A percentile compares a stretch with the other conserved stretches of the same genome.
phyloP scores from a whole-genome alignment of 1,140 invertebrate genomes.

The Drosophila nannoptera region DNA sequence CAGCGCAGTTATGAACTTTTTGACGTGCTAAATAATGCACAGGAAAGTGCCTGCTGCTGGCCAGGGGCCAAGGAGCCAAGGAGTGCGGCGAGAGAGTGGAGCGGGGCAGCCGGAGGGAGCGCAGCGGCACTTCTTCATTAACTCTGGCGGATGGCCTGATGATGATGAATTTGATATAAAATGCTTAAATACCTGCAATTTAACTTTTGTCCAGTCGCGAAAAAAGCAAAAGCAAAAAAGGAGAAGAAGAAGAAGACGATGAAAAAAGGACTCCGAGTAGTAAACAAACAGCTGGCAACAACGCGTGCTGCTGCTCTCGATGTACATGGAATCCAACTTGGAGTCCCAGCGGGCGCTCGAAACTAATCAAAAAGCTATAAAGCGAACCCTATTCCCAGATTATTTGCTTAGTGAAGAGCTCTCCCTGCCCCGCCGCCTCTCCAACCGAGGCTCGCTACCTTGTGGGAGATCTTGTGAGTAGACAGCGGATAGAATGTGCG shows the following conservation, averaged over 20 bases:
- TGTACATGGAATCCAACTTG: slow-evolving; percentile 70
- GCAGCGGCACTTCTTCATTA: slow-evolving; percentile 56
- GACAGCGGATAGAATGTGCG: too few relatives aligned
- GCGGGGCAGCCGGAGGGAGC: too few relatives aligned
- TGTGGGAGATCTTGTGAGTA: too few relatives aligned
- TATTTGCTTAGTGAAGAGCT: slow-evolving; percentile 12
- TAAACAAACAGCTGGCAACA: slow-evolving; percentile 26
- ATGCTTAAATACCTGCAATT: slow-evolving; percentile 78
- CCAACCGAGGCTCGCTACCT: too few relatives aligned
- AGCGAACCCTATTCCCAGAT: slow-evolving; percentile 33
- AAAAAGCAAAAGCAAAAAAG: too few relatives aligned
- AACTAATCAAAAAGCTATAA: slow-evolving; percentile 78
- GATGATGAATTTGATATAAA: slow-evolving; percentile 78
- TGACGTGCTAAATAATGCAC: slow-evolving; percentile 76
- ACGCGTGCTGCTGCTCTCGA: slow-evolving; percentile 59
- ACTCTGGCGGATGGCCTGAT: slow-evolving; percentile 56
- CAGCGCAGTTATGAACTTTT: slow-evolving; percentile 74
- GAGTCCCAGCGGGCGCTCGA: slow-evolving; percentile 44
- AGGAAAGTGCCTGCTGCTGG: slow-evolving; percentile 43
- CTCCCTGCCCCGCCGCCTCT: too few relatives aligned
- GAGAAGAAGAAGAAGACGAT: too few relatives aligned
- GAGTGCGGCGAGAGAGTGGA: too few relatives aligned
- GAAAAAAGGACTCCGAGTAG: too few relatives aligned
- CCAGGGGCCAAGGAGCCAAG: slow-evolving; percentile 8
- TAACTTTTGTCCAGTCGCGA: slow-evolving; percentile 60